Evolutionary conservation across 2,113 vertebrate species (phyloP), one percentile per base, ranked within the genome.

Genomic region (Lasiurus cinereus): DNA sequence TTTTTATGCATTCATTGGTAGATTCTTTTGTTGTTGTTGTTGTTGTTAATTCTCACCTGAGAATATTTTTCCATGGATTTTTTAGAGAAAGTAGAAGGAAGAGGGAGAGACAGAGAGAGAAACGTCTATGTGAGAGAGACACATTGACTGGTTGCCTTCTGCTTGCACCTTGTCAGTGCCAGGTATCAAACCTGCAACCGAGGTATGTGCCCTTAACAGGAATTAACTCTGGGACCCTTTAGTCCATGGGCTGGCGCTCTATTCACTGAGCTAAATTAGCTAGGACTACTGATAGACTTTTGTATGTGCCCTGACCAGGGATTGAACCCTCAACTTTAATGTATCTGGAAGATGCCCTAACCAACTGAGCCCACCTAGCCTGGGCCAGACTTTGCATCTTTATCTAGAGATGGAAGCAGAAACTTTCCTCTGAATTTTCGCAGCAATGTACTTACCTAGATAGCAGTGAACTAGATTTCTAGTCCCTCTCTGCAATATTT

Each of bases 371-470:
- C n/a, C n/a, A 67, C 31, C 64, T 7, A n/a, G 29, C 14, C 64
- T n/a, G 31, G 64, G 64, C 31, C 64, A n/a, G 48, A 54, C 33
- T 87, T 74, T 76, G 27, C 21, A 83, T 87, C 86, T 96, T 54
- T 59, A 39, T 80, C 12, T 31, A 90, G 33, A 90, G 2, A 6
- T 5, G 3, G 19, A 94, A 70, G 8, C 2, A 82, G 8, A 39
- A 90, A n/a, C n/a, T n/a, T n/a, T n/a, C n/a, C n/a, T n/a, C n/a
- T n/a, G n/a, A 83, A 76, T 1, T 59, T 15, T 70, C 29, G 27
- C 14, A 69, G 36, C 43, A 93, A 22, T 15, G 22, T 12, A 29
- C 56, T 16, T 85, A 6, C 39, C 36, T 70, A 84, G 43, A 87
- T 54, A 22, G 8, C 5, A 66, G 6, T 5, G 6, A 2, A 2